These are phyloP conservation scores for Eristalis tenax DNA, from an alignment of 2,888 invertebrate genomes.

Conservation along the genomic window DNA sequence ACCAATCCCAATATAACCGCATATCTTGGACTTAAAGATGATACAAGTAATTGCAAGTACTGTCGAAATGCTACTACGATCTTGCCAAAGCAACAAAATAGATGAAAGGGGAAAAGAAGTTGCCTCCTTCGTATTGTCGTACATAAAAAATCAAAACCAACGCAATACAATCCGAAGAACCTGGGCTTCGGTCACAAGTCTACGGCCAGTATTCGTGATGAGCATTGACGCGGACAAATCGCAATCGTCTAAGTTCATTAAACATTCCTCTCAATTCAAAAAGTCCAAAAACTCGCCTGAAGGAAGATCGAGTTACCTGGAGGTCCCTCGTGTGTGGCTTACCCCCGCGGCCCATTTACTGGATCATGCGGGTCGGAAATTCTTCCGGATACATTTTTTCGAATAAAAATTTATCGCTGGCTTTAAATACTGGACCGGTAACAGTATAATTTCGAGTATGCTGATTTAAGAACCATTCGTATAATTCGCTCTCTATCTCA, in stretches of 20 bases:
- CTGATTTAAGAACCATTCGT: too few species aligned
- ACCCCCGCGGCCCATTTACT: too few species aligned
- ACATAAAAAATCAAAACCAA: background rate
- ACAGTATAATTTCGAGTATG: too few species aligned
- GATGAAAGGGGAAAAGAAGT: background rate
- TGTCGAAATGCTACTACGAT: conserved; percentile 22
- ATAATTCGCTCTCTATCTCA: too few species aligned
- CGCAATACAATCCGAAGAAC: conserved; percentile 11
- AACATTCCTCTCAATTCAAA: too few species aligned
- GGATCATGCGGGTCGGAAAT: too few species aligned
- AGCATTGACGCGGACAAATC: background rate
- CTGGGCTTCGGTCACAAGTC: background rate
- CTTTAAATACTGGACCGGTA: too few species aligned
- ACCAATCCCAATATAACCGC: background rate
- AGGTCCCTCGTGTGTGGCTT: too few species aligned
- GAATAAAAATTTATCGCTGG: too few species aligned
- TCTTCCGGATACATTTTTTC: too few species aligned
- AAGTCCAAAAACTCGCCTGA: too few species aligned
- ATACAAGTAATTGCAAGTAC: conserved; percentile 1
- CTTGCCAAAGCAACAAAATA: background rate
- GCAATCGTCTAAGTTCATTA: background rate
- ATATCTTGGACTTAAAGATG: background rate
- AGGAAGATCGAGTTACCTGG: too few species aligned
- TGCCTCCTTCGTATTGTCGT: conserved; percentile 6
- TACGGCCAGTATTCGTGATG: conserved; percentile 26